Evolutionary conservation across 1,140 invertebrate species (phyloP), one percentile per base, ranked within the genome.

Genomic region (Arctopsyche grandis): DNA sequence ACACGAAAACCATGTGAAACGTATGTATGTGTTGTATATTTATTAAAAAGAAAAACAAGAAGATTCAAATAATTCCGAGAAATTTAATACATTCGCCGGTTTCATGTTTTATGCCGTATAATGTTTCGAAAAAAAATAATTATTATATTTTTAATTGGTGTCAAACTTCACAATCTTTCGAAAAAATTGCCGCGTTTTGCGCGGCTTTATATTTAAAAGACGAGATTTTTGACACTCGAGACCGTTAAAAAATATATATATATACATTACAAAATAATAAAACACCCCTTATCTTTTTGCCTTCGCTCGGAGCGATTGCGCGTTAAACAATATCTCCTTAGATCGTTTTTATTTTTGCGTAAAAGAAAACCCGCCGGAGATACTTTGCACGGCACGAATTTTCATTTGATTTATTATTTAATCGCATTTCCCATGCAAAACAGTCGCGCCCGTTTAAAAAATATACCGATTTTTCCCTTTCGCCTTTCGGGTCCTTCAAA

Each of bases 351-450:
- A 38, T 38, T 38, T 38, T 38, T 38, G 52, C 56, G 56, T 16
- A 19, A 60, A 60, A 21, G 19, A 60, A 56, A 56, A 56, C 14
- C n/a, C 56, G 5, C 9, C 9, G n/a, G 7, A 7, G 29, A 38
- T 38, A 38, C 29, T 38, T 12, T 66, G 9, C 16, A 19, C 7
- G 7, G 9, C 58, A 19, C 58, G 58, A 21, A 60, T 16, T 10
- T 66, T 66, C 14, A 26, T 66, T 66, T 66, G 21, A 66, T 66
- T 26, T 66, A 26, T 26, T 66, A 66, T 66, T 66, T 66, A 66
- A 66, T 66, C 63, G 63, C 63, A 29, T 66, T 29, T 26, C 10
- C 22, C 14, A 66, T 66, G 63, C 63, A 66, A 66, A 66, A 66
- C n/a, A 16, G 56, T 66, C 63, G 21, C 63, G 16, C 63, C 22